Conservation (phyloP, 2,888 invertebrate species). For the Leptinotarsa rubiginosa region DNA sequence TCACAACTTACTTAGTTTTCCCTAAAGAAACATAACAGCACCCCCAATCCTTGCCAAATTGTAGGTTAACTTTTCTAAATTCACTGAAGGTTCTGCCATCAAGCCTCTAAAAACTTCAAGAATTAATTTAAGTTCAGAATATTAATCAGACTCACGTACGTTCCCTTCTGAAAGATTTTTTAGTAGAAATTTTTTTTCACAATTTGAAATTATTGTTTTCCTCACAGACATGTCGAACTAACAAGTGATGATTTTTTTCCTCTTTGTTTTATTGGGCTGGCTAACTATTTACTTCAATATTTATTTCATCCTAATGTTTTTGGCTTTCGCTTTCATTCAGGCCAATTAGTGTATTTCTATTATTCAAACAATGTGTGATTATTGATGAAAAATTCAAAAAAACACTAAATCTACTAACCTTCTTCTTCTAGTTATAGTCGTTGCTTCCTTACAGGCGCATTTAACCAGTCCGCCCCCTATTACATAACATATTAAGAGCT, state of each 20-base stretch:
- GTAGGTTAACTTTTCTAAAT: constrained; percentile 76
- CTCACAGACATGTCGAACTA: constrained; percentile 68
- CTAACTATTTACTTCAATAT: no score
- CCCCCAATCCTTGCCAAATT: constrained; percentile 87
- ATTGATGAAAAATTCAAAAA: no score
- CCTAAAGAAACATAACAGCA: constrained; percentile 83
- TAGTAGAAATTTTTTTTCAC: constrained; percentile 78
- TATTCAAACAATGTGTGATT: no score
- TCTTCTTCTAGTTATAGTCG: no score
- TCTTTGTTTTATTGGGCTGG: no score
- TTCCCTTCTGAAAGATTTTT: constrained; percentile 74
- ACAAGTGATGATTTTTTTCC: background rate
- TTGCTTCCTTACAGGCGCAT: no score
- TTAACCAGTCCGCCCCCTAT: no score
- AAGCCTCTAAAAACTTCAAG: constrained; percentile 69
- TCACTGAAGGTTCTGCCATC: constrained; percentile 84
- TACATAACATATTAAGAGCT: no score
- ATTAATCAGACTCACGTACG: constrained; percentile 66
- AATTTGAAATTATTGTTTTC: constrained; percentile 75
- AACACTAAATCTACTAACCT: no score
- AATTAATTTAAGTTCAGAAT: background rate
- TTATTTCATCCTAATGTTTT: no score
- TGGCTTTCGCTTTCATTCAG: no score
- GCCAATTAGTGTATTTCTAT: no score
- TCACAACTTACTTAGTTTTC: constrained; percentile 75